phyloP scores from a whole-genome alignment of 1,140 invertebrate species.

The Drosophila navojoa region DNA sequence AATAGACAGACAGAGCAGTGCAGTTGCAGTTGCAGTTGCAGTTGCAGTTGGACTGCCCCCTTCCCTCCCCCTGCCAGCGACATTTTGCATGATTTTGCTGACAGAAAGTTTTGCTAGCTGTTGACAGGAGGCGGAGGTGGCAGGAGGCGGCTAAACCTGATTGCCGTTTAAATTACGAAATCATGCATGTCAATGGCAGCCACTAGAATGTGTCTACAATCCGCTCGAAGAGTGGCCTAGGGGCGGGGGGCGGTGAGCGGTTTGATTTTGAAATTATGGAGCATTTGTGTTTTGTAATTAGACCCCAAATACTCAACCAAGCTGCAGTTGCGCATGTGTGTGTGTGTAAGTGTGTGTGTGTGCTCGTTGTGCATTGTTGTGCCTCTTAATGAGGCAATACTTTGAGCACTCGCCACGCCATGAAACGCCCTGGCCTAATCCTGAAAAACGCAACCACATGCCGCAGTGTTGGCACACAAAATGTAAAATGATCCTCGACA shows the following conservation, averaged over 20 bases:
- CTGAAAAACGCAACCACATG: slow-evolving; percentile 30
- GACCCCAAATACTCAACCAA: slow-evolving; percentile 59
- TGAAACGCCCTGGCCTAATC: not conserved
- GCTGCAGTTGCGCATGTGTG: slow-evolving; percentile 20
- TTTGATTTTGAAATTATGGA: slow-evolving; percentile 70
- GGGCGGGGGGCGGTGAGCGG: not conserved
- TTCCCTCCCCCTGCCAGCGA: slow-evolving; percentile 7
- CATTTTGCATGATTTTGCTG: slow-evolving; percentile 75
- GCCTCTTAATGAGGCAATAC: slow-evolving; percentile 26
- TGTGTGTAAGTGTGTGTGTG: not conserved
- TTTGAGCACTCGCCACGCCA: slow-evolving; percentile 17
- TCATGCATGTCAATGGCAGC: slow-evolving; percentile 59
- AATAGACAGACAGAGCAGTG: not conserved
- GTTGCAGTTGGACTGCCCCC: too few relatives aligned
- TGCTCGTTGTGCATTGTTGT: slow-evolving; percentile 8
- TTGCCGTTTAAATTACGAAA: slow-evolving; percentile 77
- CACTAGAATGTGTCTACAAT: slow-evolving; percentile 11
- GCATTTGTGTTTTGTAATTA: slow-evolving; percentile 78
- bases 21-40: not conserved
- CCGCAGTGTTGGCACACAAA: slow-evolving; percentile 55
- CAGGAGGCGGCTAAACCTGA: slow-evolving; percentile 34
- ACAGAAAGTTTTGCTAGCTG: slow-evolving; percentile 64
- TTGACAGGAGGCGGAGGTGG: slow-evolving; percentile 18
- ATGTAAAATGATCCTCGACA: slow-evolving; percentile 53
- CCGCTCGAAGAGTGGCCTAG: not conserved